Conservation (phyloP, 1,140 invertebrate species). For the Sycophila sp. region DNA sequence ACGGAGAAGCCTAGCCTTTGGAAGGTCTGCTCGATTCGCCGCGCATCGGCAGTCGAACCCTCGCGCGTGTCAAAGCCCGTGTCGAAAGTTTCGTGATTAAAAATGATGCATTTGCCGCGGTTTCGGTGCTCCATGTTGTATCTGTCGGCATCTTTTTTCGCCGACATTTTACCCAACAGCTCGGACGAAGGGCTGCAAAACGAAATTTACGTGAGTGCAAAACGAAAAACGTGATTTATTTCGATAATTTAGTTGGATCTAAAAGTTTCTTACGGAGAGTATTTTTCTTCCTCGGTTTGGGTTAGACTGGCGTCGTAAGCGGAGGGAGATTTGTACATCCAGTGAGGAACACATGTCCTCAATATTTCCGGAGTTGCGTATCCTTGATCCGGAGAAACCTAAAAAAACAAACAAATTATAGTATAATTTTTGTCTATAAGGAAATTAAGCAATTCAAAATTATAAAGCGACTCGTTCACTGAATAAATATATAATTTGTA, state of each 20-base stretch:
- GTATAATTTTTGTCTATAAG: no score
- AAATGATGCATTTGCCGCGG: slow-evolving; percentile 77
- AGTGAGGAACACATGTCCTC: slow-evolving; percentile 35
- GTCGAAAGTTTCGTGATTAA: slow-evolving; percentile 77
- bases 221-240: slow-evolving; percentile 9
- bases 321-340: slow-evolving; percentile 27
- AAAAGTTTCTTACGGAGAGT: slow-evolving; percentile 11
- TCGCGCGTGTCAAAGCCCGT: slow-evolving; percentile 44
- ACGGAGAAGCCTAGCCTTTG: slow-evolving; percentile 53
- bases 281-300: not conserved
- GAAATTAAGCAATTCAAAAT: not conserved
- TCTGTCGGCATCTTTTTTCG: slow-evolving; percentile 53
- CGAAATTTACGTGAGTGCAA: slow-evolving; percentile 3
- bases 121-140: slow-evolving; percentile 76
- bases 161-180: slow-evolving; percentile 47
- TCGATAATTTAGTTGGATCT: not conserved
- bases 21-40: slow-evolving; percentile 51
- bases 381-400: slow-evolving; percentile 43
- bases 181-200: slow-evolving; percentile 9
- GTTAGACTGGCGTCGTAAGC: slow-evolving; percentile 9
- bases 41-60: slow-evolving; percentile 52
- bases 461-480: no score
- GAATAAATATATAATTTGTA: no score
- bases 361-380: slow-evolving; percentile 38
- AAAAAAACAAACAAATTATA: not conserved